phyloP scores from a whole-genome alignment of 2,888 invertebrate species.

The Terebella lapidaria region DNA sequence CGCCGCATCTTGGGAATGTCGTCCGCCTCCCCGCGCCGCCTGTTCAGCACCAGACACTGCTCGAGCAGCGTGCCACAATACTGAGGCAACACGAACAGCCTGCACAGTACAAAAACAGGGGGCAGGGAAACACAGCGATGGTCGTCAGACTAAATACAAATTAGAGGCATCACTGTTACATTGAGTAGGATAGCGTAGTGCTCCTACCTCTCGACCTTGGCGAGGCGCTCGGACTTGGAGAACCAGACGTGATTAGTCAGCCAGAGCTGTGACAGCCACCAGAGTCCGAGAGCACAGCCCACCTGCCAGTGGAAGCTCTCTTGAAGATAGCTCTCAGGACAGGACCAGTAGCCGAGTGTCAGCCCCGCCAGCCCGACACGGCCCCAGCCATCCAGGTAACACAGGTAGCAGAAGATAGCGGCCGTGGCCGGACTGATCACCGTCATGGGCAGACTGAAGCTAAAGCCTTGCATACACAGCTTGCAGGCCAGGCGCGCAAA shows the following conservation, averaged over 20 bases:
- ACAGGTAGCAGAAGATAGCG: constrained; percentile 32
- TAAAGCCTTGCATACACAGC: constrained; percentile 53
- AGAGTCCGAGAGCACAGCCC: constrained; percentile 25
- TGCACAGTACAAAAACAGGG: too few relatives aligned
- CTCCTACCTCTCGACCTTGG: constrained; percentile 25
- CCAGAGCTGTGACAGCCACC: constrained; percentile 30
- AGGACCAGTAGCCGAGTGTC: constrained; percentile 26
- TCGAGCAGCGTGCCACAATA: constrained; percentile 87
- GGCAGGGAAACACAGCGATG: too few relatives aligned
- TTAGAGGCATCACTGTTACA: too few relatives aligned
- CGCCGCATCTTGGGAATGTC: constrained; percentile 17
- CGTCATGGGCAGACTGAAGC: constrained; percentile 54
- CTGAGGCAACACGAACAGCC: constrained; percentile 86
- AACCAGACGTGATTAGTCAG: constrained; percentile 27
- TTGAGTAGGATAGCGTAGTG: too few relatives aligned
- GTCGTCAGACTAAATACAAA: not conserved
- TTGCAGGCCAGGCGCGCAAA: constrained; percentile 57
- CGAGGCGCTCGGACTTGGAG: constrained; percentile 23
- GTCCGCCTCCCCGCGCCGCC: constrained; percentile 74
- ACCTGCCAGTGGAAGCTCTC: constrained; percentile 26
- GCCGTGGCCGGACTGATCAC: constrained; percentile 47
- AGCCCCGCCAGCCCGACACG: constrained; percentile 17
- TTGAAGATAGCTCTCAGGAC: constrained; percentile 19
- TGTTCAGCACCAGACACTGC: constrained; percentile 88
- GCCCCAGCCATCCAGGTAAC: constrained; percentile 21